Percentiles rank a stretch among this genome's conserved stretches.
These are phyloP conservation scores for Rutilus rutilus DNA, from an alignment of 2,113 vertebrate species.

Conservation along the genomic window DNA sequence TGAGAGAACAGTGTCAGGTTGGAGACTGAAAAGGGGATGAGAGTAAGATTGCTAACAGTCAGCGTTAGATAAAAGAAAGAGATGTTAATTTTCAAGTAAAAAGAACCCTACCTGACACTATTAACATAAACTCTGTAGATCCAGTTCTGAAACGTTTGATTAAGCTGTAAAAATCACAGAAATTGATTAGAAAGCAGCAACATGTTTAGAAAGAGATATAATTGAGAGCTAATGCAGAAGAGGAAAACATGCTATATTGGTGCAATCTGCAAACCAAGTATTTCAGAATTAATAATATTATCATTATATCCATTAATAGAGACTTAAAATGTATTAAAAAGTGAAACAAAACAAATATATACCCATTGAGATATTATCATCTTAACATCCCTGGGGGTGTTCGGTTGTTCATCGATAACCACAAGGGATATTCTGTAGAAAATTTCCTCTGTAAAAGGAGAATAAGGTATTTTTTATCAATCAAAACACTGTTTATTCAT, in stretches of 20 bases:
- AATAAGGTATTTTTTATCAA: neutral
- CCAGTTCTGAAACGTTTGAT: conserved; percentile 87
- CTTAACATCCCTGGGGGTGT: conserved; percentile 69
- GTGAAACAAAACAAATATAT: conserved; percentile 35
- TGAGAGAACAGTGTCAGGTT: conserved; percentile 16
- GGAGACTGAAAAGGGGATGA: conserved; percentile 54
- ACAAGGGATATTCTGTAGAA: conserved; percentile 83
- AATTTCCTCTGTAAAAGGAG: conserved; percentile 80
- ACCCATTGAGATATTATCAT: conserved; percentile 82
- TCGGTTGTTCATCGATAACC: conserved; percentile 67
- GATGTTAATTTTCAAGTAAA: neutral
- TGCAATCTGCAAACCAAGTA: too few species aligned
- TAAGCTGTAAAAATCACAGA: conserved; percentile 81
- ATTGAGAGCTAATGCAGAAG: too few species aligned
- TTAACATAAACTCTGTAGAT: conserved; percentile 81
- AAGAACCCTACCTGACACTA: conserved; percentile 84
- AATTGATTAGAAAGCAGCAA: neutral
- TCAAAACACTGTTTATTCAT: neutral
- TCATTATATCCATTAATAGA: neutral
- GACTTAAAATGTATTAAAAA: neutral
- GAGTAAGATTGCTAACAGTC: neutral
- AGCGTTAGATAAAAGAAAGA: neutral
- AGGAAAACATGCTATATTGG: too few species aligned
- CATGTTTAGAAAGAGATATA: neutral
- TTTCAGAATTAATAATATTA: too few species aligned